Percentiles rank a stretch among this genome's conserved stretches.
phyloP scores from a whole-genome alignment of 2,888 invertebrate genomes.

The Lithophane socia region DNA sequence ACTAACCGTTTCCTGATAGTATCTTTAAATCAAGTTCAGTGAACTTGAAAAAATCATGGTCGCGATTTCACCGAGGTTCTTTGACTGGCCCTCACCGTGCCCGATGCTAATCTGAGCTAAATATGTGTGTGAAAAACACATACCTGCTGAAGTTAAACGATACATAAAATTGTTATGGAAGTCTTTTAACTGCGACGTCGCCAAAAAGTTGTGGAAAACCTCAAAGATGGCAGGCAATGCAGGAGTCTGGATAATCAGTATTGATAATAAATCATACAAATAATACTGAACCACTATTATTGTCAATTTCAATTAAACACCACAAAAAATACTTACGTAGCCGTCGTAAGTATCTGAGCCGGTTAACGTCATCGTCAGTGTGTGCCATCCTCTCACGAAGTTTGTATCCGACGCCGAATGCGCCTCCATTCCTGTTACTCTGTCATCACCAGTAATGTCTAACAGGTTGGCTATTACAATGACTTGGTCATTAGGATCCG shows the following conservation, averaged over 20 bases:
- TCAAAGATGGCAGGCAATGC: not conserved
- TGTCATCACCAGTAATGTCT: constrained; percentile 3
- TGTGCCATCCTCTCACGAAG: constrained; percentile 35
- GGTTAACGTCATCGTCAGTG: constrained; percentile 31
- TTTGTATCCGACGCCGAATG: not conserved
- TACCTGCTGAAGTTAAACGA: not conserved
- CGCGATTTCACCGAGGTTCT: not conserved
- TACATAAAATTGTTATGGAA: not conserved
- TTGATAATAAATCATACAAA: not conserved
- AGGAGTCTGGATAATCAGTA: not conserved
- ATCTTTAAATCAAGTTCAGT: not conserved
- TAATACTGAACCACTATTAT: not conserved
- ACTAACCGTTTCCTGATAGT: not conserved
- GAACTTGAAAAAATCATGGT: not conserved
- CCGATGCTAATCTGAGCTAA: not conserved
- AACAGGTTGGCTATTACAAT: not conserved
- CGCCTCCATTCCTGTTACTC: constrained; percentile 3
- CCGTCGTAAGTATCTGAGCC: constrained; percentile 33
- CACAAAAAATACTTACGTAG: constrained; percentile 45
- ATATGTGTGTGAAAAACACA: not conserved
- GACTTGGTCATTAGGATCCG: constrained; percentile 7
- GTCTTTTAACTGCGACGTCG: not conserved
- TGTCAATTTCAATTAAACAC: not conserved
- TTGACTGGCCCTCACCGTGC: not conserved
- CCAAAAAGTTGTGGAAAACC: not conserved